A percentile compares a stretch with the other conserved stretches of the same genome.
These are phyloP conservation scores for Chirona hameri DNA, from an alignment of 2,888 invertebrate species.

Conservation along the genomic window DNA sequence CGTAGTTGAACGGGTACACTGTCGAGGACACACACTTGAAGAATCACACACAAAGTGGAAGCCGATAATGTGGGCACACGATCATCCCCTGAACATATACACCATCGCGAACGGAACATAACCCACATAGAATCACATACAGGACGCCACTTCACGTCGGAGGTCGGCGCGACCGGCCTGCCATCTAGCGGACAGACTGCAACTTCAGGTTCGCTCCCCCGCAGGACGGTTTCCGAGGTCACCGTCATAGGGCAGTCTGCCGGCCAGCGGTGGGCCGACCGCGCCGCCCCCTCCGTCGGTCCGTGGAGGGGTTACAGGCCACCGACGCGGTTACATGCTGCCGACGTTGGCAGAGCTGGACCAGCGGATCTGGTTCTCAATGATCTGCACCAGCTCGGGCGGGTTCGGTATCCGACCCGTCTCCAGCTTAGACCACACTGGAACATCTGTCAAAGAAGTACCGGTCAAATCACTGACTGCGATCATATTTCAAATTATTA, in stretches of 20 bases:
- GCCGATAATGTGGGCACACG: neutral
- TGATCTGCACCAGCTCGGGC: constrained; percentile 90
- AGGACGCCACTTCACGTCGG: neutral
- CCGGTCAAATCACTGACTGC: too few species aligned
- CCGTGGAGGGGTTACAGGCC: neutral
- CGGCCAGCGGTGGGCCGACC: too few species aligned
- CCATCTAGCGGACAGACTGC: too few species aligned
- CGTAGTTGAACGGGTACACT: too few species aligned
- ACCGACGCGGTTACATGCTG: neutral
- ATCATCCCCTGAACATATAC: neutral
- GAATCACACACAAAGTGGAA: neutral
- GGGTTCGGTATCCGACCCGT: constrained; percentile 96
- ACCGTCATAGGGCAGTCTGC: neutral
- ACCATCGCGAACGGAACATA: neutral
- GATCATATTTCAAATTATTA: too few species aligned
- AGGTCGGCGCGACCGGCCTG: neutral
- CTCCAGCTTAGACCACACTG: constrained; percentile 97
- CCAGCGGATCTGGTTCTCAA: constrained; percentile 39
- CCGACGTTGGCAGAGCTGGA: neutral
- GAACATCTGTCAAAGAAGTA: constrained; percentile 74
- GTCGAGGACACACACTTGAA: too few species aligned
- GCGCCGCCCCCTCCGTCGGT: neutral
- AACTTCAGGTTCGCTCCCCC: too few species aligned
- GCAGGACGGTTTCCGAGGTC: neutral
- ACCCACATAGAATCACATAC: neutral